Evolutionary conservation across 2,113 vertebrate genomes (phyloP).

Genomic region (Macheiramphus alcinus): DNA sequence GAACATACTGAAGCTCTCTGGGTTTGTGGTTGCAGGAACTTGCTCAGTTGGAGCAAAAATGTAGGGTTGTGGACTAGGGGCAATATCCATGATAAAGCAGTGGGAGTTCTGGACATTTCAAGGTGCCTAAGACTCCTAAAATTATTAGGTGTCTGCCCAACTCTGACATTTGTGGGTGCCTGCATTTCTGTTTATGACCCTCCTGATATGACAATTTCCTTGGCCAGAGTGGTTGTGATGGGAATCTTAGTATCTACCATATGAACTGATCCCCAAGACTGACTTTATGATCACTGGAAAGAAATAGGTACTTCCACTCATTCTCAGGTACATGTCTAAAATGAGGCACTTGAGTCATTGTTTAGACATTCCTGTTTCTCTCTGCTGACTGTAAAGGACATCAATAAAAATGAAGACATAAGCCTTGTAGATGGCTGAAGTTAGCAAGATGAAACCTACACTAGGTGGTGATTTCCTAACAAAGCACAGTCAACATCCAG

Average conservation of each 20-base stretch:
- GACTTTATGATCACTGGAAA: neutral
- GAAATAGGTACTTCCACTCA: neutral
- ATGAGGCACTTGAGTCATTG: neutral
- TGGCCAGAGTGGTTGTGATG: neutral
- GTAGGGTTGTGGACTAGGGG: neutral
- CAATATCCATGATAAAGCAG: neutral
- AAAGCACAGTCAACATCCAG: neutral
- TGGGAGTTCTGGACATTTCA: neutral
- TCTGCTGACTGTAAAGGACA: neutral
- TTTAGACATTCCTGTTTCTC: neutral
- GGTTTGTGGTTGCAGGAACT: neutral
- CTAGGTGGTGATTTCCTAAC: neutral
- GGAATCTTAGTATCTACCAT: neutral
- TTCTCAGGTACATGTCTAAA: neutral
- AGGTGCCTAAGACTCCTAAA: neutral
- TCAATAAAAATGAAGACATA: neutral
- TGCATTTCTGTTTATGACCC: neutral
- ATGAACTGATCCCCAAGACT: neutral
- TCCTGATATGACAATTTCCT: neutral
- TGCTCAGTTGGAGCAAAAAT: neutral
- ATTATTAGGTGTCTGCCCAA: neutral
- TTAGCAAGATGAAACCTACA: neutral
- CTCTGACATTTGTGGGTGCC: neutral
- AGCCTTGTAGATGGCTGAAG: neutral
- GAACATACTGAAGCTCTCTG: neutral